Evolutionary conservation across 2,113 vertebrate species (phyloP), one percentile per base, ranked within the genome.

Genomic region (Cyrtonyx montezumae): DNA sequence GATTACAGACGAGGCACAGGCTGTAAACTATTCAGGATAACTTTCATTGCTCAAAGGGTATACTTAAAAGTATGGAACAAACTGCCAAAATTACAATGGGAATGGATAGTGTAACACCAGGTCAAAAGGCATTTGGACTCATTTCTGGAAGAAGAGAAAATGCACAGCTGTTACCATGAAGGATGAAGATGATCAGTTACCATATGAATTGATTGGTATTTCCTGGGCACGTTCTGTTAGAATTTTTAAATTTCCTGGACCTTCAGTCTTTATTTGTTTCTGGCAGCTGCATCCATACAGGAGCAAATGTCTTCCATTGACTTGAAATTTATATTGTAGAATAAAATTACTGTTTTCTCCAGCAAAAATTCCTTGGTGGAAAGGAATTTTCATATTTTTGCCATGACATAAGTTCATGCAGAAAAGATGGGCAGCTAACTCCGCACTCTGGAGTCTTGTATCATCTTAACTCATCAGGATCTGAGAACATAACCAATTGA

Each of bases 191-290:
- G 95, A 96, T 96, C 96, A 91, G 93, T 97, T 93, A 95, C n/a
- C 88, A 11, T 95, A 95, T 68, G 88, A 97, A 96, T 94, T 96
- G 94, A 95, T 95, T 96, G 94, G 86, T 91, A 97, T 97, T 97
- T 98, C 96, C 96, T 95, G 95, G 93, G 88, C 82, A 94, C 55
- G 45, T 89, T 87, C 87, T 66, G 8, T 42, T 67, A 91, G 70
- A 59, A 89, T 91, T 86, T 93, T 93, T 86, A 87, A 86, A 55
- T 91, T 67, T 96, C 46, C 51, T 85, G 53, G 85, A 85, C 46
- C 28, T 83, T 80, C 75, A 67, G 88, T 83, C 61, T 79, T 63
- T 83, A 36, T 77, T 95, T 94, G 49, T 90, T 66, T 85, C 81
- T 93, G 66, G 78, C 81, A 93, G 76, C 78, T 65, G 77, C 45